phyloP scores from a whole-genome alignment of 2,797 vertebrate species.

The Euthynnus affinis region DNA sequence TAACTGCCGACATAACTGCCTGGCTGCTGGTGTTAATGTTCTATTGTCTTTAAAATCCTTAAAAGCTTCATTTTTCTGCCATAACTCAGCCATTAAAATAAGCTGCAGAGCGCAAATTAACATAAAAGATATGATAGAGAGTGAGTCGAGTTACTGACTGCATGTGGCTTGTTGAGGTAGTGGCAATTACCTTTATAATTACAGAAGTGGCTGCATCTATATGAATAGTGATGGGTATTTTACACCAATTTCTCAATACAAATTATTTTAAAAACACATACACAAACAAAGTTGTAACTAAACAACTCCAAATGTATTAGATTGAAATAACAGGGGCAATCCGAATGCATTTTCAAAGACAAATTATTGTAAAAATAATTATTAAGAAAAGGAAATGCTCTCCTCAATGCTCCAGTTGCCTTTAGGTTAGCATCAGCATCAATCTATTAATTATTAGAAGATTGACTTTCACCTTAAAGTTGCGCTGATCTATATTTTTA shows the following conservation, averaged over 20 bases:
- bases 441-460: too few species aligned
- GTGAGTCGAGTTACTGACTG: neutral
- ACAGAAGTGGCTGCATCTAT: conserved; percentile 7
- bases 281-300: too few species aligned
- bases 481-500: too few species aligned
- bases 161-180: conserved; percentile 1
- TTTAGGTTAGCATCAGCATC: too few species aligned
- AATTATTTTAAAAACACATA: too few species aligned
- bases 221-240: conserved; percentile 4
- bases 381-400: too few species aligned
- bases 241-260: neutral
- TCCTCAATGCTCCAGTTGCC: too few species aligned
- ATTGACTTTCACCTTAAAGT: too few species aligned
- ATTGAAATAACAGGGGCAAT: too few species aligned
- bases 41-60: conserved; percentile 3
- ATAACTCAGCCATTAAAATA: conserved; percentile 18
- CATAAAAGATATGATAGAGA: conserved; percentile 3
- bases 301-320: too few species aligned
- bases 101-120: conserved; percentile 22
- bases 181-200: conserved; percentile 29
- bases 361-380: too few species aligned
- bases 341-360: too few species aligned
- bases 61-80: conserved; percentile 14
- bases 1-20: conserved; percentile 36
- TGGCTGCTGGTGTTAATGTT: conserved; percentile 29